Conservation (phyloP, 2,888 invertebrate species). For the Bellardia bayeri region DNA sequence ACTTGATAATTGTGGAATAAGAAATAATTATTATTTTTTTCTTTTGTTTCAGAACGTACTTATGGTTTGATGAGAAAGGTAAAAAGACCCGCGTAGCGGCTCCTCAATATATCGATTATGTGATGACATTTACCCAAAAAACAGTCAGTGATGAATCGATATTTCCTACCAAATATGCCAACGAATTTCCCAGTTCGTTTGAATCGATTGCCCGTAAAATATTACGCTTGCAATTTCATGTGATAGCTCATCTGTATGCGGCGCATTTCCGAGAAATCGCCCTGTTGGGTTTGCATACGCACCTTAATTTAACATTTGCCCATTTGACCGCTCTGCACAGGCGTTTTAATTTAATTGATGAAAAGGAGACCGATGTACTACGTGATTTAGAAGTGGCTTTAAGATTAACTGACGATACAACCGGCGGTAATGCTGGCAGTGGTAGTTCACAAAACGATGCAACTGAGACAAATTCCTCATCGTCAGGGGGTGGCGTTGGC, state of each 20-base stretch:
- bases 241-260: constrained; percentile 98
- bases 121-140: constrained; percentile 99
- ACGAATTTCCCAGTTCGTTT: constrained; percentile 96
- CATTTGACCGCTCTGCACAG: constrained; percentile 94
- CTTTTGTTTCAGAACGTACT: constrained; percentile 91
- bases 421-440: constrained; percentile 60
- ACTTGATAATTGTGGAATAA: neutral
- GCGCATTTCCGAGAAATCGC: constrained; percentile 98
- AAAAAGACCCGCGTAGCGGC: constrained; percentile 98
- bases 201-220: constrained; percentile 98
- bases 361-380: constrained; percentile 97
- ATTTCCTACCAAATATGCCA: constrained; percentile 99
- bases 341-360: constrained; percentile 96
- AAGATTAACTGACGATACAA: constrained; percentile 86
- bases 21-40: constrained; percentile 20
- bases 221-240: constrained; percentile 97
- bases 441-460: constrained; percentile 71
- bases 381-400: constrained; percentile 95
- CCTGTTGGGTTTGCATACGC: constrained; percentile 96
- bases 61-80: constrained; percentile 99
- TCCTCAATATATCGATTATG: constrained; percentile 99
- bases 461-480: constrained; percentile 74
- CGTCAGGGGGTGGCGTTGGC: constrained; percentile 57
- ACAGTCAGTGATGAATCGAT: constrained; percentile 98
- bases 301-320: constrained; percentile 98